phyloP scores from a whole-genome alignment of 2,797 vertebrate species.

The Miichthys miiuy region DNA sequence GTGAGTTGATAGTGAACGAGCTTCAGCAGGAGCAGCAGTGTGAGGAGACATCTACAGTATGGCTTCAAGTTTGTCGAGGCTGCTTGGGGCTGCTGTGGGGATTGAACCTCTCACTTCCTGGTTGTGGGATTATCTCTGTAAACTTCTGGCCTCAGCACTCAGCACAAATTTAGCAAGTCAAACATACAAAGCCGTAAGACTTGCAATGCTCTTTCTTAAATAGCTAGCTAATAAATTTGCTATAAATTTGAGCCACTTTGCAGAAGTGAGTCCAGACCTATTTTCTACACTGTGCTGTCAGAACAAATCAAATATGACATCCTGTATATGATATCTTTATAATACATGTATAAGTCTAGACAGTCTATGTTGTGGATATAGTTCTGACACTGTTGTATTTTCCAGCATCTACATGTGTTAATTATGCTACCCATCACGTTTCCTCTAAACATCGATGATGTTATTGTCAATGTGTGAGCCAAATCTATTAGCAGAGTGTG shows the following conservation, averaged over 20 bases:
- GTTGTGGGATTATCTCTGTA: slow-evolving; percentile 23
- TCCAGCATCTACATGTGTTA: not conserved
- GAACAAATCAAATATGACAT: not conserved
- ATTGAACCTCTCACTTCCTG: slow-evolving; percentile 35
- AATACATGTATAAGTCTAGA: too few species aligned
- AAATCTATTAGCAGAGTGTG: not conserved
- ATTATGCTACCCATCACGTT: not conserved
- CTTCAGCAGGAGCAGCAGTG: slow-evolving; percentile 32
- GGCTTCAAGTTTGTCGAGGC: slow-evolving; percentile 25
- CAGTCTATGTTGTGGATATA: too few species aligned
- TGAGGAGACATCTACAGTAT: slow-evolving; percentile 24
- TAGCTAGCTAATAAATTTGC: not conserved
- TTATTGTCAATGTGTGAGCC: not conserved
- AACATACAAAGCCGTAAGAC: not conserved
- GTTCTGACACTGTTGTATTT: not conserved
- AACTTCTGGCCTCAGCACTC: slow-evolving; percentile 13
- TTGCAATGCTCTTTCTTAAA: not conserved
- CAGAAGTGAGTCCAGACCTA: not conserved
- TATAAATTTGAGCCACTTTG: not conserved
- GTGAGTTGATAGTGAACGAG: slow-evolving; percentile 44
- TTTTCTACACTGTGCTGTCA: not conserved
- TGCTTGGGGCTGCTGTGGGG: slow-evolving; percentile 16
- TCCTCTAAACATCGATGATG: not conserved
- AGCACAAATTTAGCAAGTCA: not conserved
- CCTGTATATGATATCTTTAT: not conserved